These are phyloP conservation scores for Pristionchus mayeri DNA, from an alignment of 2,888 invertebrate species.

Conservation along the genomic window DNA sequence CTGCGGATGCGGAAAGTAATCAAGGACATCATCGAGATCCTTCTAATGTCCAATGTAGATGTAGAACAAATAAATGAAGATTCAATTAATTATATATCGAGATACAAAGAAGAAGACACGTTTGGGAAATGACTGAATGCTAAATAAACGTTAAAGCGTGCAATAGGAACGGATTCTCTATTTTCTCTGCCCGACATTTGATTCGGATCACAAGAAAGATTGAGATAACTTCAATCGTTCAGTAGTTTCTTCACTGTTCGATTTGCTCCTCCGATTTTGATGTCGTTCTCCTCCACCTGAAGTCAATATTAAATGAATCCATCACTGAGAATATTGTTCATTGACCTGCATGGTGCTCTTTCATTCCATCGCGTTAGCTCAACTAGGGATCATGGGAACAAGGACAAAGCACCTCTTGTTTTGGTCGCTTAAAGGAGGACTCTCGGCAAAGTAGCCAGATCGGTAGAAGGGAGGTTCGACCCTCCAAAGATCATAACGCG, in stretches of 20 bases:
- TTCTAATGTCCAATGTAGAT: background rate
- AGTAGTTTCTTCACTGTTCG: conserved; percentile 3
- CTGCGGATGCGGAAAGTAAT: conserved; percentile 48
- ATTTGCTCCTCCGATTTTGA: conserved; percentile 42
- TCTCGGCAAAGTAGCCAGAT: no score
- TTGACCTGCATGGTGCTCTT: background rate
- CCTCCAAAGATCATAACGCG: no score
- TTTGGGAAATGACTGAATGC: no score
- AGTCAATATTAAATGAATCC: background rate
- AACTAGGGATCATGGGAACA: background rate
- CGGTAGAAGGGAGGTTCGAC: no score
- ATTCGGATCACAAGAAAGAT: background rate
- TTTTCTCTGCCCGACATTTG: background rate
- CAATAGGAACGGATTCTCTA: background rate
- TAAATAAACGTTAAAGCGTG: no score
- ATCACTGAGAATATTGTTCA: no score
- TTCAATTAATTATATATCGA: no score
- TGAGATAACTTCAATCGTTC: background rate
- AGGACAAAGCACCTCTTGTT: background rate
- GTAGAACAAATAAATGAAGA: no score
- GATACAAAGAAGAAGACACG: no score
- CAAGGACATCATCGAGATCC: background rate
- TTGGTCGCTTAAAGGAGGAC: no score
- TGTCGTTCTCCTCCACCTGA: conserved; percentile 41
- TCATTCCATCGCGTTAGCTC: background rate